Base-by-base conservation (phyloP, 2,888 invertebrate genomes). In the Leptothorax acervorum region DNA sequence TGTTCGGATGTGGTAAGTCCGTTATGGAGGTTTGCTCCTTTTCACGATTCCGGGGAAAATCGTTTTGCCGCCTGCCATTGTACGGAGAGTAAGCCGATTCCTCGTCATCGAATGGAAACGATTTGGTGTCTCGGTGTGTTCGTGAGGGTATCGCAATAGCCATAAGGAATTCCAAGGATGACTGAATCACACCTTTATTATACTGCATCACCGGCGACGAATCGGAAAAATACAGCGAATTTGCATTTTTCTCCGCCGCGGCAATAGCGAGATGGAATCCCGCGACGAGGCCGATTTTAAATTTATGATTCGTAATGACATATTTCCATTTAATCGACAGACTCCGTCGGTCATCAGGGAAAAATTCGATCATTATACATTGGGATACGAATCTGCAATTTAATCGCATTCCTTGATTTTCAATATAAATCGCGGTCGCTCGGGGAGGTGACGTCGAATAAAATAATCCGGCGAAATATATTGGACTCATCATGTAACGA, bases 1-100 rank as follows among this genome's bases (percentile, higher is more conserved):
- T 90, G 90, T 90, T 88, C 88, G 88, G 83, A 90, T 86, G 90
- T 87, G 87, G 90, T 89, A 90, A 90, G 90, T 89, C 90, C 85
- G 90, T 90, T 90, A 90, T 85, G 84, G 85, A 79, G 87, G 86
- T 84, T 87, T 84, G 84, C 87, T 76, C 86, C 89, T 84, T 90
- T 90, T 87, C 84, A 87, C 74, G 74, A 78, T 60, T 82, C 60
- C 31, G 18, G 60, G 84, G 86, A 85, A 90, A 90, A 90, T 90
- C 89, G 90, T 90, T 90, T 90, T 84, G 85, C 83, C 83, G 76
- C 74, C 62, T 63, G 85, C 85, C 90, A 90, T 91, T 90, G 90
- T 65, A 65, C 85, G 85, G 73, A 11, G 53, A 39, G 84, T 91
- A 91, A 91, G 91, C 91, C 91, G 91, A 91, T 91, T 91, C 85